Conservation (phyloP, 2,113 vertebrate species). For the Chascanopsetta lugubris region DNA sequence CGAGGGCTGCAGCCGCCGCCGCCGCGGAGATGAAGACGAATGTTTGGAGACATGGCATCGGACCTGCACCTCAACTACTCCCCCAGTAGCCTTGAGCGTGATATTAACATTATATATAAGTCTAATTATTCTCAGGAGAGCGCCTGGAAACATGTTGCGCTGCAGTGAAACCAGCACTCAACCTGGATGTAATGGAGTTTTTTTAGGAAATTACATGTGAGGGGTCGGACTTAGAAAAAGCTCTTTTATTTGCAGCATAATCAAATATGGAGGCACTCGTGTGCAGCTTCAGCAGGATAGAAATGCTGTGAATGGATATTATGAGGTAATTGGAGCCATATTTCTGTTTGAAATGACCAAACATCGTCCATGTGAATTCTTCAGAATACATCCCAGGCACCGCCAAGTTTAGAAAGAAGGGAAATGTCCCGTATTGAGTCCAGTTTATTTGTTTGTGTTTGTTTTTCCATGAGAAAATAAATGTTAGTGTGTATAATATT, state of each 20-base stretch:
- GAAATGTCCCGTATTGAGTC: slow-evolving; percentile 31
- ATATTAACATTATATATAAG: slow-evolving; percentile 37
- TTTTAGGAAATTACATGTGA: slow-evolving; percentile 63
- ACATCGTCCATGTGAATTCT: slow-evolving; percentile 57
- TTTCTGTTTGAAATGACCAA: slow-evolving; percentile 46
- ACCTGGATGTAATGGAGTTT: slow-evolving; percentile 49
- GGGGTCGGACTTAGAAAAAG: slow-evolving; percentile 33
- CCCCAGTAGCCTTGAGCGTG: slow-evolving; percentile 41
- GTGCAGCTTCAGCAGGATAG: slow-evolving; percentile 44
- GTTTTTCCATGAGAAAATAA: slow-evolving; percentile 55
- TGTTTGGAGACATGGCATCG: slow-evolving; percentile 56
- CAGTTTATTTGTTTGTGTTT: slow-evolving; percentile 56
- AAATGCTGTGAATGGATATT: slow-evolving; percentile 64
- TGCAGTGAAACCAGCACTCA: slow-evolving; percentile 49
- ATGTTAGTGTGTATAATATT: slow-evolving; percentile 36
- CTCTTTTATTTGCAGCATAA: slow-evolving; percentile 56
- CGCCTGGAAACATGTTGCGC: slow-evolving; percentile 42
- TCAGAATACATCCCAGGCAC: slow-evolving; percentile 55
- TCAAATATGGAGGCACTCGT: slow-evolving; percentile 58
- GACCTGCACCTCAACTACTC: slow-evolving; percentile 47
- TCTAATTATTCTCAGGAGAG: slow-evolving; percentile 69
- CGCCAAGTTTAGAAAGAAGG: slow-evolving; percentile 56
- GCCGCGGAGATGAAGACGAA: slow-evolving; percentile 70
- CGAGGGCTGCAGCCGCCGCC: slow-evolving; percentile 60
- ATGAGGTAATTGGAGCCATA: slow-evolving; percentile 57